Percentiles rank a stretch among this genome's conserved stretches.
These are phyloP conservation scores for Cylas formicarius DNA, from an alignment of 1,140 invertebrate genomes.

Conservation along the genomic window DNA sequence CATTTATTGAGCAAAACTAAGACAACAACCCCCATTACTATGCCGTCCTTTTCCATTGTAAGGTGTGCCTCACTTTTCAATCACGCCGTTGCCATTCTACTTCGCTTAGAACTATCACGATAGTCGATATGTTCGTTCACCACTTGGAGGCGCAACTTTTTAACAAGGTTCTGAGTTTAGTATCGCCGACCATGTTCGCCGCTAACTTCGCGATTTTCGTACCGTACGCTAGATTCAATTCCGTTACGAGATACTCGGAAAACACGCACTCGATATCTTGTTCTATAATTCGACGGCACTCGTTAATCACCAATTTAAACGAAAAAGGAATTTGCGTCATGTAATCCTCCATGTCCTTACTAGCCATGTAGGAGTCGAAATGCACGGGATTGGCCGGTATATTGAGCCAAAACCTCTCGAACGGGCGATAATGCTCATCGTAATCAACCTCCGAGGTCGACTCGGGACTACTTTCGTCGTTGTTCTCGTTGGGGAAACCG, in stretches of 20 bases:
- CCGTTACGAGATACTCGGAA: constrained; percentile 26
- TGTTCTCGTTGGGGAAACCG: background rate
- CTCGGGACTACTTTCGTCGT: background rate
- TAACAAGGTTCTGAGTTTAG: no score
- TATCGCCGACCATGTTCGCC: no score
- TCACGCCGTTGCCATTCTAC: no score
- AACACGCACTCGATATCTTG: constrained; percentile 28
- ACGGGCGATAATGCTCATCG: constrained; percentile 4
- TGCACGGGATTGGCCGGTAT: constrained; percentile 14
- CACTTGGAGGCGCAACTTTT: no score
- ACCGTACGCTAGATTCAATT: constrained; percentile 27
- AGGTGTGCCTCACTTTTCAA: no score
- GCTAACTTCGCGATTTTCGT: no score
- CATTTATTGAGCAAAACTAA: no score
- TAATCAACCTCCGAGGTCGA: no score
- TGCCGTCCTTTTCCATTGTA: no score
- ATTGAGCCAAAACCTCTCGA: constrained; percentile 28
- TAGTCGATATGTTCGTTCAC: no score
- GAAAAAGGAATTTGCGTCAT: constrained; percentile 20
- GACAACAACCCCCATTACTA: no score
- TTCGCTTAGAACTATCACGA: no score
- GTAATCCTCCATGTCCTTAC: constrained; percentile 24
- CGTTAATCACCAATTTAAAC: constrained; percentile 30
- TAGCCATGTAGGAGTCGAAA: constrained; percentile 9
- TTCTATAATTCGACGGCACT: constrained; percentile 30